phyloP scores from a whole-genome alignment of 2,888 invertebrate genomes.

The Entomobrya proxima region DNA sequence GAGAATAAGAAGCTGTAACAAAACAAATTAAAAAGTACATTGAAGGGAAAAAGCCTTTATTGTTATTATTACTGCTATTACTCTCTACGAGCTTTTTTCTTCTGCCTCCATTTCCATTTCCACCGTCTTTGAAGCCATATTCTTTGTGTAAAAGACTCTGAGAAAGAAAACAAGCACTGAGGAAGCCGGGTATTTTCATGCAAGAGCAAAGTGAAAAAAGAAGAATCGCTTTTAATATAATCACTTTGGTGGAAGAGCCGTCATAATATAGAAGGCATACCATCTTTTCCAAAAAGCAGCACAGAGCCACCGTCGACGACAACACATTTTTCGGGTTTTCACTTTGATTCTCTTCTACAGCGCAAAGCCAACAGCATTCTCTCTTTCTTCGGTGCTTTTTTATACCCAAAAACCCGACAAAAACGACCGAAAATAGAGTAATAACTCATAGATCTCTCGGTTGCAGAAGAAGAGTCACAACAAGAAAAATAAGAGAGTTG shows the following conservation, averaged over 20 bases:
- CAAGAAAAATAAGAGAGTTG: conserved; percentile 17
- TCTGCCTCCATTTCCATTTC: conserved; percentile 25
- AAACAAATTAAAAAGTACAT: conserved; percentile 46
- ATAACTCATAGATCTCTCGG: conserved; percentile 67
- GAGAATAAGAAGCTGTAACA: conserved; percentile 37
- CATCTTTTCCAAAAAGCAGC: background rate
- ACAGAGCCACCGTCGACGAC: background rate
- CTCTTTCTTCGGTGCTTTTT: conserved; percentile 20
- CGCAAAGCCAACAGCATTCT: background rate
- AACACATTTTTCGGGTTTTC: conserved; percentile 52
- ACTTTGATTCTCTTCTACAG: conserved; percentile 40
- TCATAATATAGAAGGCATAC: background rate
- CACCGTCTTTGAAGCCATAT: background rate
- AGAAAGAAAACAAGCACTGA: background rate
- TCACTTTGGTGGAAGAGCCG: conserved; percentile 36
- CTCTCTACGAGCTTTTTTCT: conserved; percentile 15
- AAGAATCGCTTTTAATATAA: conserved; percentile 53
- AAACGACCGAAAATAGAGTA: conserved; percentile 64
- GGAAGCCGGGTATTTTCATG: background rate
- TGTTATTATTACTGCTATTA: conserved; percentile 47
- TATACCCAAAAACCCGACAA: conserved; percentile 38
- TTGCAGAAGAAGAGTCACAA: conserved; percentile 52
- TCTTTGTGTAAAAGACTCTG: background rate
- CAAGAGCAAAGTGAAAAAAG: background rate
- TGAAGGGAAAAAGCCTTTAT: conserved; percentile 31